Percentiles rank a stretch among this genome's conserved stretches.
Evolutionary conservation across 2,888 invertebrate genomes (phyloP).

Genomic region (Chorisops tibialis): DNA sequence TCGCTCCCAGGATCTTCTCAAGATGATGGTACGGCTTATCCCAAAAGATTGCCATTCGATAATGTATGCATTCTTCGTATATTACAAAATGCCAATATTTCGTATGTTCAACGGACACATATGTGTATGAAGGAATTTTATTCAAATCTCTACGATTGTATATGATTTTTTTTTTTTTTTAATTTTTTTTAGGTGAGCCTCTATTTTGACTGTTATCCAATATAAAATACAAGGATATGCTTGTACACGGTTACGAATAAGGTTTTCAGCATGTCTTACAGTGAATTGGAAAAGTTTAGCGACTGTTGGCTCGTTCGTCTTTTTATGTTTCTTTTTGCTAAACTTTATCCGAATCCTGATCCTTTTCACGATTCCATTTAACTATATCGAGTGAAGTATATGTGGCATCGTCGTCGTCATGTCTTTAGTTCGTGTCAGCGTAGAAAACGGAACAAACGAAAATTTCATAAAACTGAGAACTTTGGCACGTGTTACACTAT

Average conservation of each 20-base stretch:
- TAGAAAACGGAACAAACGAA: no score
- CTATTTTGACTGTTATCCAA: neutral
- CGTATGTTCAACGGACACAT: conserved; percentile 1
- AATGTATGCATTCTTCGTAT: conserved; percentile 25
- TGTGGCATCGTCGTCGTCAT: no score
- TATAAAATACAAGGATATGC: neutral
- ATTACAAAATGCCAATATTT: conserved; percentile 25
- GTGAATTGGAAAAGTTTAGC: neutral
- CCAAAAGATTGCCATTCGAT: conserved; percentile 16
- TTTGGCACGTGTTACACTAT: no score
- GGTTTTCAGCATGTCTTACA: neutral
- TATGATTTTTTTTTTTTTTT: neutral
- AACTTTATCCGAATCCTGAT: conserved; percentile 22
- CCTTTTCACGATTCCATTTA: neutral
- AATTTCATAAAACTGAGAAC: no score
- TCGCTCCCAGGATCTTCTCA: neutral
- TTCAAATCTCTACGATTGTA: neutral
- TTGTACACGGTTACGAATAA: neutral
- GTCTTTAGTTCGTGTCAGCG: no score
- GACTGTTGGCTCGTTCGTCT: neutral
- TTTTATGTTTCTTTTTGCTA: neutral
- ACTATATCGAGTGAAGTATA: neutral
- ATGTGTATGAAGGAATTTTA: conserved; percentile 7
- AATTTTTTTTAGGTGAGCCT: neutral
- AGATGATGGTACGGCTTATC: conserved; percentile 5